These are phyloP conservation scores for Polia nebulosa DNA, from an alignment of 2,888 invertebrate genomes.

Conservation along the genomic window DNA sequence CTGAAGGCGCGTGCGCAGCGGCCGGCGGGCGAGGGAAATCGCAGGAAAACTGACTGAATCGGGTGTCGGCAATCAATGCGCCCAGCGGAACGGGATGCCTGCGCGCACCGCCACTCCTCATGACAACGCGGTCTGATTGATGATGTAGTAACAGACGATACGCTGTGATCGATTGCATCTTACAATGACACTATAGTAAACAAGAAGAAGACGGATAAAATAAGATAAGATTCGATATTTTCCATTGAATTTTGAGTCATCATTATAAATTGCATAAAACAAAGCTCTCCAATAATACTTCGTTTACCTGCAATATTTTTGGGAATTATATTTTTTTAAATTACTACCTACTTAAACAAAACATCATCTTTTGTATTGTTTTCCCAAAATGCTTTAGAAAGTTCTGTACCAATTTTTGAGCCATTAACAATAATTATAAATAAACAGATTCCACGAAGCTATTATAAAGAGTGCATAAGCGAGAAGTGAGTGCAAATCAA, in stretches of 20 bases:
- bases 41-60: slow-evolving; percentile 80
- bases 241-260: too few relatives aligned
- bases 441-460: slow-evolving; percentile 51
- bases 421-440: slow-evolving; percentile 51
- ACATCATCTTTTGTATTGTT: too few relatives aligned
- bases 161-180: slow-evolving; percentile 45
- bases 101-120: slow-evolving; percentile 29
- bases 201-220: background rate
- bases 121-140: slow-evolving; percentile 53
- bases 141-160: slow-evolving; percentile 38
- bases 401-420: slow-evolving; percentile 25
- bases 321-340: too few relatives aligned
- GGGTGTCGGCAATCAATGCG: slow-evolving; percentile 75
- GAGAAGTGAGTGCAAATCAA: slow-evolving; percentile 69
- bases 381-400: too few relatives aligned
- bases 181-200: slow-evolving; percentile 30
- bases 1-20: slow-evolving; percentile 74
- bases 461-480: slow-evolving; percentile 66
- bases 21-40: slow-evolving; percentile 82
- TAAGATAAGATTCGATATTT: background rate
- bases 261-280: too few relatives aligned
- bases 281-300: too few relatives aligned
- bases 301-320: too few relatives aligned
- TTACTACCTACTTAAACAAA: too few relatives aligned
- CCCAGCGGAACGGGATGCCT: slow-evolving; percentile 79